Evolutionary conservation across 2,113 vertebrate genomes (phyloP).

Genomic region (Ploceus nigricollis): DNA sequence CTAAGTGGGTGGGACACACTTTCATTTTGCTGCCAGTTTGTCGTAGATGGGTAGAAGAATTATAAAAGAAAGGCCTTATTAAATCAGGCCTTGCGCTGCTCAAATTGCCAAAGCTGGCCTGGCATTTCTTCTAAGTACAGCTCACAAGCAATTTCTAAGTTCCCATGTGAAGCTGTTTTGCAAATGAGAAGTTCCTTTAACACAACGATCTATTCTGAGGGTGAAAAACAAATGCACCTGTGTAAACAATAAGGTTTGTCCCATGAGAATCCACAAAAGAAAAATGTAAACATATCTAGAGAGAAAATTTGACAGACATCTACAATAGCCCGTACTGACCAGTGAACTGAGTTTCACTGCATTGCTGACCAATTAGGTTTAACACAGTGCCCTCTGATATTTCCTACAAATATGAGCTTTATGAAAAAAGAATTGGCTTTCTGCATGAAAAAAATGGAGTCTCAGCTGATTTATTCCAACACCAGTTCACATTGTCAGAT

Average conservation of each 20-base stretch:
- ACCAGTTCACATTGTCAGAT: not conserved
- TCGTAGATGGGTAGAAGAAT: not conserved
- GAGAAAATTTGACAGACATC: not conserved
- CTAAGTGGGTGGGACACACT: not conserved
- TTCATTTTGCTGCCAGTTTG: conserved; percentile 13
- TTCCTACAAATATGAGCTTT: not conserved
- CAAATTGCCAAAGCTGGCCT: not conserved
- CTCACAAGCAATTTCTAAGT: not conserved
- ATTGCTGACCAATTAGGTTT: not conserved
- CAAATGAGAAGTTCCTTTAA: not conserved
- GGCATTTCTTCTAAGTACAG: not conserved
- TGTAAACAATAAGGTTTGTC: not conserved
- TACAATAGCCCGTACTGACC: not conserved
- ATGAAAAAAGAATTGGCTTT: not conserved
- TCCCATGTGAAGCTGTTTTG: not conserved
- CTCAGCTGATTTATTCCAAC: not conserved
- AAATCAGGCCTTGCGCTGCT: not conserved
- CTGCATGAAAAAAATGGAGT: not conserved
- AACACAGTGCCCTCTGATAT: not conserved
- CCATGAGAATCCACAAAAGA: not conserved
- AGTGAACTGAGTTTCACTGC: not conserved
- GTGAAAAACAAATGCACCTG: not conserved
- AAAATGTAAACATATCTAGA: not conserved
- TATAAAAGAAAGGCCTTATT: not conserved
- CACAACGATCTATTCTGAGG: not conserved